Percentiles rank a stretch among this genome's conserved stretches.
Evolutionary conservation across 2,888 invertebrate genomes (phyloP).

Genomic region (Sussaba pulchella): DNA sequence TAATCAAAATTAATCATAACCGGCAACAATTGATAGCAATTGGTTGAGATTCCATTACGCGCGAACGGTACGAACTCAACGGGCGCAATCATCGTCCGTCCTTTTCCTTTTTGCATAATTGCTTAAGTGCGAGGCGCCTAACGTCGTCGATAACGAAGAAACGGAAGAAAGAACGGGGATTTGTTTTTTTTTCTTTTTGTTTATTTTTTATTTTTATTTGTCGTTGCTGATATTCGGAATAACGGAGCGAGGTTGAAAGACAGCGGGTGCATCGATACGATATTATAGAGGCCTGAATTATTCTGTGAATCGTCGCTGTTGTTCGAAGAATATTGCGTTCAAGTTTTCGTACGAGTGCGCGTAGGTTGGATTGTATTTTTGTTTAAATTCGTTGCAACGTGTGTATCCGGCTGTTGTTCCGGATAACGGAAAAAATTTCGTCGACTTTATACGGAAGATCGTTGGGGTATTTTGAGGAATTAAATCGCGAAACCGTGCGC

Average conservation of each 20-base stretch:
- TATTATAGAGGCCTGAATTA: not conserved
- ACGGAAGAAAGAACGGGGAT: not conserved
- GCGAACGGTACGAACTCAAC: conserved; percentile 54
- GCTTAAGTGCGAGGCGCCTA: conserved; percentile 30
- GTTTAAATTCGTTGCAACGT: not conserved
- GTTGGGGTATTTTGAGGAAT: not conserved
- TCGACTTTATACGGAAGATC: not conserved
- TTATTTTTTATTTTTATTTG: not conserved
- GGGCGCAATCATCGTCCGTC: conserved; percentile 44
- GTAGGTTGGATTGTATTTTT: not conserved
- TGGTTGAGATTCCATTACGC: conserved; percentile 82
- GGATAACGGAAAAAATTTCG: not conserved
- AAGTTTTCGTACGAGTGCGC: not conserved
- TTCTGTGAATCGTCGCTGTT: not conserved
- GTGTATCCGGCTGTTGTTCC: too few species aligned
- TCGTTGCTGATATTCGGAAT: not conserved
- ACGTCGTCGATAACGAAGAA: not conserved
- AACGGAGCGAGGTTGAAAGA: not conserved
- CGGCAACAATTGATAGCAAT: conserved; percentile 83
- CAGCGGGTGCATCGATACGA: conserved; percentile 1
- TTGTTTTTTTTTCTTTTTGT: not conserved
- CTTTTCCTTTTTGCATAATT: conserved; percentile 44
- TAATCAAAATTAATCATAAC: conserved; percentile 84
- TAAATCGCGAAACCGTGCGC: not conserved
- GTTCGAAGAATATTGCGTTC: not conserved